Evolutionary conservation across 2,888 invertebrate genomes (phyloP), one percentile per base, ranked within the genome.

Genomic region (Caradrina kadenii): DNA sequence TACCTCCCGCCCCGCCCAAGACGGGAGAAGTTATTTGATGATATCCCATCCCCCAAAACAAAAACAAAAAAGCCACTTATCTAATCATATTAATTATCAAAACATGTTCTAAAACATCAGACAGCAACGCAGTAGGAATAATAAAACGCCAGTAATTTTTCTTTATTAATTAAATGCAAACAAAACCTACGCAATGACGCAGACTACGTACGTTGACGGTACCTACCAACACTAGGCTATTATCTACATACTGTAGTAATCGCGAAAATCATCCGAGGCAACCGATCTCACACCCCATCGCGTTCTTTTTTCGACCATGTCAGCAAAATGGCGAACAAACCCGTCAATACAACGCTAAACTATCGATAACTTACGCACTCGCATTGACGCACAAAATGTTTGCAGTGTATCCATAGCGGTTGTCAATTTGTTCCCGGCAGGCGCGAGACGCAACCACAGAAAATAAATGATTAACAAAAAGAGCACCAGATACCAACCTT

Each of bases 401-500:
- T 78, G 80, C 64, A 60, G 60, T 66, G 60, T 80, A 63, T 58
- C 64, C 4, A 61, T 71, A 79, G 56, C 72, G 67, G 82, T 81
- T 82, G 81, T 84, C 81, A 81, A 84, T 78, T 63, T 63, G 50
- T 63, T 72, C 60, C 52, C 22, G n/a, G 49, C 76, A 49, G 66
- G 77, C 31, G 35, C n/a, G 13, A 39, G 39, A 50, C 19, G 60
- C 60, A 73, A 73, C 54, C 50, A 19, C 31, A 65, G 69, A 79
- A 79, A 85, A 84, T 85, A 82, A 85, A 86, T 83, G 76, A 85
- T 45, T 81, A 73, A 81, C 71, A 75, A 80, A 87, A 84, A 81
- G 78, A 82, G 77, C 76, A 74, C 81, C 82, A 83, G 81, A 85
- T 71, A 70, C 75, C 31, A 73, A 65, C 90, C 89, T 90, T 90